phyloP scores from a whole-genome alignment of 2,888 invertebrate genomes.

The Osmoderma eremita region DNA sequence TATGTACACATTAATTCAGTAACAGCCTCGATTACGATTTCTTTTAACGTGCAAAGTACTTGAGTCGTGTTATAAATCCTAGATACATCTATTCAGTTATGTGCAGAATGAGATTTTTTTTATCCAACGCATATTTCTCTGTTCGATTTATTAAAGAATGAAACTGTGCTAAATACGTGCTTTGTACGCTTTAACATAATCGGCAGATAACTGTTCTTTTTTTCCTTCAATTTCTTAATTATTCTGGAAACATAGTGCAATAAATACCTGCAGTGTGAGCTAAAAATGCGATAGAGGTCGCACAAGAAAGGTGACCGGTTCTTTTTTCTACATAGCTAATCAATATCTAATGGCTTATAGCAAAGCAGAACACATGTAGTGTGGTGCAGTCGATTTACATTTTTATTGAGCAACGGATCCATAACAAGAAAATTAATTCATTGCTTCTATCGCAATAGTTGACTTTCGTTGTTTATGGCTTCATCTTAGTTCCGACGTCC shows the following conservation, averaged over 20 bases:
- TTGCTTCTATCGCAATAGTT: slow-evolving; percentile 50
- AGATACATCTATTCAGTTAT: too few relatives aligned
- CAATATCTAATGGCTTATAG: slow-evolving; percentile 43
- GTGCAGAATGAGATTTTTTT: neutral
- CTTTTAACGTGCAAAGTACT: too few relatives aligned
- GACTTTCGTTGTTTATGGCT: slow-evolving; percentile 54
- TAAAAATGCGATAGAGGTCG: slow-evolving; percentile 27
- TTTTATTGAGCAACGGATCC: slow-evolving; percentile 55
- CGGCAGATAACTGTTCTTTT: slow-evolving; percentile 1
- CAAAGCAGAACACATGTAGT: slow-evolving; percentile 41
- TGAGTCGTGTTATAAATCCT: too few relatives aligned
- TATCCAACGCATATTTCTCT: neutral
- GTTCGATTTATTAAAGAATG: too few relatives aligned
- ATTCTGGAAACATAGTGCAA: slow-evolving; percentile 19
- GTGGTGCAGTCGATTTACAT: slow-evolving; percentile 51
- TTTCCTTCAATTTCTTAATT: slow-evolving; percentile 36
- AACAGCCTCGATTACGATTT: too few relatives aligned
- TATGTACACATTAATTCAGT: too few relatives aligned
- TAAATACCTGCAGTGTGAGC: slow-evolving; percentile 9
- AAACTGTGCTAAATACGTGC: neutral
- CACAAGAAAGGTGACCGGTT: slow-evolving; percentile 23
- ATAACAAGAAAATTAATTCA: slow-evolving; percentile 56
- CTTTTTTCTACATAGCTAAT: slow-evolving; percentile 32
- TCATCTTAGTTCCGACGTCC: slow-evolving; percentile 49
- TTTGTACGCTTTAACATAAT: slow-evolving; percentile 16